These are phyloP conservation scores for Agrotis exclamationis DNA, from an alignment of 2,888 invertebrate genomes.

Conservation along the genomic window DNA sequence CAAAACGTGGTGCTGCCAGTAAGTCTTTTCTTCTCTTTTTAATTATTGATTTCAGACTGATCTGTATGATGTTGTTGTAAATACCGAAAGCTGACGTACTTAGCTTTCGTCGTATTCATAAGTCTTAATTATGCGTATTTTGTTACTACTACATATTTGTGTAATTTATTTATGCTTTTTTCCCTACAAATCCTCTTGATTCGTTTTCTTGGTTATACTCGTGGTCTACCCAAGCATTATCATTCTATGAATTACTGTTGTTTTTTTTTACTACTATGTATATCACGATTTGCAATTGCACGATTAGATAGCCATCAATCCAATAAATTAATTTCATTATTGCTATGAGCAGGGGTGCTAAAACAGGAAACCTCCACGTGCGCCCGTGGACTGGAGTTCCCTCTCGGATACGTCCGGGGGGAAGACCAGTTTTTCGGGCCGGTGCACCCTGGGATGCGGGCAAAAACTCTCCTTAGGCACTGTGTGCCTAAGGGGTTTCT, in stretches of 20 bases:
- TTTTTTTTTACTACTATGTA: not conserved
- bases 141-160: not conserved
- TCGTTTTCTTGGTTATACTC: not conserved
- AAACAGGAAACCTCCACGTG: too few relatives aligned
- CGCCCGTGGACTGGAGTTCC: too few relatives aligned
- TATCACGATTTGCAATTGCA: slow-evolving; percentile 10
- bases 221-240: not conserved
- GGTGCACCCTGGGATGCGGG: too few relatives aligned
- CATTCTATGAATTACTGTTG: not conserved
- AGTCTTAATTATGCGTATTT: too few relatives aligned
- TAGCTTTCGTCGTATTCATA: too few relatives aligned
- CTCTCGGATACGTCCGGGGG: too few relatives aligned
- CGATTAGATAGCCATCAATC: slow-evolving; percentile 1
- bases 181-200: not conserved
- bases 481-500: too few relatives aligned
- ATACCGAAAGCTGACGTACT: slow-evolving; percentile 10
- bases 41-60: slow-evolving; percentile 27
- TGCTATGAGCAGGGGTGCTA: too few relatives aligned
- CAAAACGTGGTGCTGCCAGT: slow-evolving; percentile 28
- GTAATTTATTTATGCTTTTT: not conserved
- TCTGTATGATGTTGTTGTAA: not conserved
- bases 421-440: too few relatives aligned
- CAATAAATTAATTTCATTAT: slow-evolving; percentile 19
- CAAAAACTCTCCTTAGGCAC: too few relatives aligned
- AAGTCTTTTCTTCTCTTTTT: slow-evolving; percentile 45